phyloP scores from a whole-genome alignment of 23 tunicate genomes.

The Styela plicata region DNA sequence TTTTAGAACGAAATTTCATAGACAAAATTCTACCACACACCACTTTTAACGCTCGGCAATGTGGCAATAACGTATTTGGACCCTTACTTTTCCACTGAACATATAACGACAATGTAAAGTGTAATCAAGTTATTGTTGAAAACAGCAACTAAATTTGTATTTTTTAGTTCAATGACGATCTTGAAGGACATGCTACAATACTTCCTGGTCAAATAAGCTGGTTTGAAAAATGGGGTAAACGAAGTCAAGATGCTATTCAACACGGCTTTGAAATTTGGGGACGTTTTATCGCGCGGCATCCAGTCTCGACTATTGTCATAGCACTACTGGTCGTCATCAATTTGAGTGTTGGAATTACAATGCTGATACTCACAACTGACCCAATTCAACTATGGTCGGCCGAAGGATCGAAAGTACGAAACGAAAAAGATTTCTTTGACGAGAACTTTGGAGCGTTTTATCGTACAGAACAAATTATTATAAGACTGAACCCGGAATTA shows the following conservation, averaged over 20 bases:
- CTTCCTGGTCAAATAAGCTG: conserved; percentile 4
- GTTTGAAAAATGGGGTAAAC: conserved; percentile 42
- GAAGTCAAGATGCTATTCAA: conserved; percentile 37
- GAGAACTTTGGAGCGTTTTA: conserved; percentile 80
- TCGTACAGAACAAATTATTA: conserved; percentile 81
- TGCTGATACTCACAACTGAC: conserved; percentile 82
- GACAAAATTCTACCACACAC: too few species aligned
- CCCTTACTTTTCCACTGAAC: too few species aligned
- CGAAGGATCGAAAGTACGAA: conserved; percentile 55
- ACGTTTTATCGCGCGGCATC: conserved; percentile 58
- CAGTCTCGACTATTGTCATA: conserved; percentile 40
- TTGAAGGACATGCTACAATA: conserved; percentile 1
- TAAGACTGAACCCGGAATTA: conserved; percentile 60
- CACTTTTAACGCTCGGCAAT: too few species aligned
- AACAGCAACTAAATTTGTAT: too few species aligned
- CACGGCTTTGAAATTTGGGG: conserved; percentile 74
- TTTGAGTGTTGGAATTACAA: conserved; percentile 59
- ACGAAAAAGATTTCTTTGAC: conserved; percentile 86
- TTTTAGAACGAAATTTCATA: too few species aligned
- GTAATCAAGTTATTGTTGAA: too few species aligned
- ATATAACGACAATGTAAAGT: too few species aligned
- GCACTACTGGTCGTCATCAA: conserved; percentile 38
- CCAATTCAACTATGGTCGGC: conserved; percentile 97
- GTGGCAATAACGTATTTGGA: too few species aligned
- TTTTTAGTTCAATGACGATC: neutral